Evolutionary conservation across 2,797 vertebrate genomes (phyloP).

Genomic region (Xiphophorus birchmanni): DNA sequence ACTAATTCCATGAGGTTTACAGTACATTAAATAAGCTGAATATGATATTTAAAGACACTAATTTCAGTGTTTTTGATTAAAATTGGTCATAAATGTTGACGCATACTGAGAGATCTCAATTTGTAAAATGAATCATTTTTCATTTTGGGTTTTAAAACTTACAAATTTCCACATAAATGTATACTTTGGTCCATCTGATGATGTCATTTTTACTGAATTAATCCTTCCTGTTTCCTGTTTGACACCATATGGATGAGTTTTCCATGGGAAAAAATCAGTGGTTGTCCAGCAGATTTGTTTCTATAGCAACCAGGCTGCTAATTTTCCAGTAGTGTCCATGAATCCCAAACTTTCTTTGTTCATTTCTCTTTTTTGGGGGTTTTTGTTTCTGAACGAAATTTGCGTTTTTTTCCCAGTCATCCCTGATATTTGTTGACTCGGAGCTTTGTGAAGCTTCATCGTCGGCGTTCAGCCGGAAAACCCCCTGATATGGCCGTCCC

Average conservation of each 20-base stretch:
- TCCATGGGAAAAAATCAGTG: too few species aligned
- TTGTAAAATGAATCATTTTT: too few species aligned
- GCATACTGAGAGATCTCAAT: too few species aligned
- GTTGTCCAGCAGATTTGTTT: neutral
- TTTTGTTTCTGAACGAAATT: neutral
- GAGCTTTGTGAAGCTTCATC: neutral
- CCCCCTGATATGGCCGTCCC: conserved; percentile 23
- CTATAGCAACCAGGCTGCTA: neutral
- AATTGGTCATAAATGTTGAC: too few species aligned
- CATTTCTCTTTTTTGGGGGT: neutral
- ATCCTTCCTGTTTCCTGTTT: neutral
- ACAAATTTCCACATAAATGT: too few species aligned
- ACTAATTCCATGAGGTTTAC: too few species aligned
- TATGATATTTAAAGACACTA: too few species aligned
- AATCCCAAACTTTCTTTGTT: neutral
- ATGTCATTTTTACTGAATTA: neutral
- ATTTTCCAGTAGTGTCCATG: neutral
- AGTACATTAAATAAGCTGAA: too few species aligned
- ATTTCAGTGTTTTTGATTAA: too few species aligned
- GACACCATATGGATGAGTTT: too few species aligned
- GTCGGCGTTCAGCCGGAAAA: conserved; percentile 11
- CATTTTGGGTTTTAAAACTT: too few species aligned
- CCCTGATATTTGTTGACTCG: neutral
- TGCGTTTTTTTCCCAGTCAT: neutral
- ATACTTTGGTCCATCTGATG: too few species aligned